phyloP scores from a whole-genome alignment of 1,140 invertebrate species.

The Halyomorpha halys region DNA sequence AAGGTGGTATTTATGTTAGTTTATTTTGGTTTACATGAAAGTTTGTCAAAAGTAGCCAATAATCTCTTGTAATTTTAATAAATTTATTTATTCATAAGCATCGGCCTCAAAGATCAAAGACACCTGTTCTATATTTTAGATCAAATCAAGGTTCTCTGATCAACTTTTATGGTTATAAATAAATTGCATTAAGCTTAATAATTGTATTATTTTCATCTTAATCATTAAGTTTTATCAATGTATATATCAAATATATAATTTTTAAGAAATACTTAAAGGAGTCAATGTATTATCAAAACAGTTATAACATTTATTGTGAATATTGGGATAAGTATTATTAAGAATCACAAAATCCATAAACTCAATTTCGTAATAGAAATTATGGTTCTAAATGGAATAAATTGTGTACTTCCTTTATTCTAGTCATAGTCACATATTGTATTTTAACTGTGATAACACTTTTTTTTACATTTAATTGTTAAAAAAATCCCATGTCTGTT shows the following conservation, averaged over 20 bases:
- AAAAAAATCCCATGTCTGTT: background rate
- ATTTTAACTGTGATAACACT: slow-evolving; percentile 7
- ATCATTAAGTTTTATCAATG: no score
- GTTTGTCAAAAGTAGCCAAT: no score
- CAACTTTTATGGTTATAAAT: no score
- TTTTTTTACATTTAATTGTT: slow-evolving; percentile 8
- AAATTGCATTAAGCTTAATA: no score
- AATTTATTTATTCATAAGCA: no score
- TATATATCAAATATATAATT: background rate
- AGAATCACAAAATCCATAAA: background rate
- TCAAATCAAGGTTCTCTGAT: no score
- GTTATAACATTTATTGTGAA: background rate
- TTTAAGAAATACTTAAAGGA: background rate
- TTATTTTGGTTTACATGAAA: no score
- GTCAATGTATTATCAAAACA: background rate
- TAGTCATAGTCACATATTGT: slow-evolving; percentile 9
- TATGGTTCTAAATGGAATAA: background rate
- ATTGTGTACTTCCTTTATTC: background rate
- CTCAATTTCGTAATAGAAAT: background rate
- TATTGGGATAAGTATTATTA: background rate
- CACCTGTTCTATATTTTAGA: no score
- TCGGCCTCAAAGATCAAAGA: no score
- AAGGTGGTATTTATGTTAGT: no score
- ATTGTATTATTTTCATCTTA: no score
- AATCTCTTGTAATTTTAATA: no score